Conservation (phyloP, 2,113 vertebrate species). For the Marcusenius ussheri region DNA sequence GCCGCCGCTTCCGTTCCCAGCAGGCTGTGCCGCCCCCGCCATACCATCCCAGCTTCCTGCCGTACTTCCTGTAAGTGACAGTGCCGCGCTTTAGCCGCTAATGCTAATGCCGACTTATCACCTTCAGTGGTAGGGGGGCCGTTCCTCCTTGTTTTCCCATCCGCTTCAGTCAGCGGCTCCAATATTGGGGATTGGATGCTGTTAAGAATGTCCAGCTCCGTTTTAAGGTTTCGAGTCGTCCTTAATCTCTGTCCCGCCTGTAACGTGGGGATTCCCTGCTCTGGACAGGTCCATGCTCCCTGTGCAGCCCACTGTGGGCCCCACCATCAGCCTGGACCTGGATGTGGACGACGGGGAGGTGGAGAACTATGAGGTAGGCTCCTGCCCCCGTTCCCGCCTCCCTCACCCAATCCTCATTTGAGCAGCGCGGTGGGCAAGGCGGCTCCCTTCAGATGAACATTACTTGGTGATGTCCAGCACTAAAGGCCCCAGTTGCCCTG, state of each 20-base stretch:
- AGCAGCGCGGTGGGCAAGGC: neutral
- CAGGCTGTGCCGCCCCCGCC: conserved; percentile 83
- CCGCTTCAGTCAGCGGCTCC: neutral
- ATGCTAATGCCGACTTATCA: neutral
- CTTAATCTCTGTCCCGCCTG: neutral
- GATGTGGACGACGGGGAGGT: conserved; percentile 97
- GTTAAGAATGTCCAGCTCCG: neutral
- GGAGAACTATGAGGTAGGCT: conserved; percentile 93
- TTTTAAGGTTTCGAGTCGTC: neutral
- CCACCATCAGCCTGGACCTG: conserved; percentile 89
- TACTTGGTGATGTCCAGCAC: neutral
- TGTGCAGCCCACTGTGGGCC: conserved; percentile 84
- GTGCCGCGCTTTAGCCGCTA: neutral
- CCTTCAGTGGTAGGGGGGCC: neutral
- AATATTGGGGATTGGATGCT: neutral
- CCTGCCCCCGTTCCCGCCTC: neutral
- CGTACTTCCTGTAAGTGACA: conserved; percentile 86
- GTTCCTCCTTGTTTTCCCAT: neutral
- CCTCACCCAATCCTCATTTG: neutral
- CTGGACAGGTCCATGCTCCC: conserved; percentile 87
- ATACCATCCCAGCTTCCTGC: conserved; percentile 90
- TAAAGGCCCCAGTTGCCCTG: neutral
- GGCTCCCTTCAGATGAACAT: neutral
- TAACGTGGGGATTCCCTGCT: conserved; percentile 31
- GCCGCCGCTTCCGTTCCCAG: conserved; percentile 84